These are phyloP conservation scores for Drosophila leonis DNA, from an alignment of 2,888 invertebrate genomes.

Conservation along the genomic window DNA sequence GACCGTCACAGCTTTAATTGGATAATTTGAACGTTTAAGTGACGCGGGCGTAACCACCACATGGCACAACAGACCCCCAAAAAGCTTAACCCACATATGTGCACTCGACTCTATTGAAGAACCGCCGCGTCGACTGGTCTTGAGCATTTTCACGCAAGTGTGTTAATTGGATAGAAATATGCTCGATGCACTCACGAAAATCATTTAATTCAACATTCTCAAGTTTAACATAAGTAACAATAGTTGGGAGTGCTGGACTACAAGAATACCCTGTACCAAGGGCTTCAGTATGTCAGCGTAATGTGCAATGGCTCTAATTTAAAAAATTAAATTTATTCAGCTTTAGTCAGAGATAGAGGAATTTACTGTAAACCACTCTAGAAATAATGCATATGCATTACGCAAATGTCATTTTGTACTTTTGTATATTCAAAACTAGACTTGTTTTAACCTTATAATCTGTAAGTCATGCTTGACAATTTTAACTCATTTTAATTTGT, in stretches of 20 bases:
- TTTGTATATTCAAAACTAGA: no score
- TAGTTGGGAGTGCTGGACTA: background rate
- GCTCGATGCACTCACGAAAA: slow-evolving; percentile 27
- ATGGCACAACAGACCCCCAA: slow-evolving; percentile 5
- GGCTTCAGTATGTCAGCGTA: no score
- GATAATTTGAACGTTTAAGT: slow-evolving; percentile 65
- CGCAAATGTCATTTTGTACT: no score
- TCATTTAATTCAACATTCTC: slow-evolving; percentile 23
- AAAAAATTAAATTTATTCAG: no score
- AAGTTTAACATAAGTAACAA: background rate
- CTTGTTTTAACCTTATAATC: no score
- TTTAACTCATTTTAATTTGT: background rate
- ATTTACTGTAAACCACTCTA: no score
- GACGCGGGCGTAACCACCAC: slow-evolving; percentile 13
- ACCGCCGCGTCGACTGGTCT: slow-evolving; percentile 46
- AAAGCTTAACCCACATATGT: slow-evolving; percentile 32
- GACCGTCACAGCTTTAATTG: slow-evolving; percentile 67
- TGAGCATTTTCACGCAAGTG: slow-evolving; percentile 66
- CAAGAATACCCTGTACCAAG: background rate
- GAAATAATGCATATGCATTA: no score
- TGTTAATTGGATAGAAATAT: slow-evolving; percentile 65
- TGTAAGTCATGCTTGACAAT: background rate
- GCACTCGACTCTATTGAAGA: slow-evolving; percentile 33
- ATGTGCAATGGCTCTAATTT: no score
- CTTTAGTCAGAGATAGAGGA: no score